phyloP scores from a whole-genome alignment of 2,797 vertebrate genomes.

The Catostomus latipinnis region DNA sequence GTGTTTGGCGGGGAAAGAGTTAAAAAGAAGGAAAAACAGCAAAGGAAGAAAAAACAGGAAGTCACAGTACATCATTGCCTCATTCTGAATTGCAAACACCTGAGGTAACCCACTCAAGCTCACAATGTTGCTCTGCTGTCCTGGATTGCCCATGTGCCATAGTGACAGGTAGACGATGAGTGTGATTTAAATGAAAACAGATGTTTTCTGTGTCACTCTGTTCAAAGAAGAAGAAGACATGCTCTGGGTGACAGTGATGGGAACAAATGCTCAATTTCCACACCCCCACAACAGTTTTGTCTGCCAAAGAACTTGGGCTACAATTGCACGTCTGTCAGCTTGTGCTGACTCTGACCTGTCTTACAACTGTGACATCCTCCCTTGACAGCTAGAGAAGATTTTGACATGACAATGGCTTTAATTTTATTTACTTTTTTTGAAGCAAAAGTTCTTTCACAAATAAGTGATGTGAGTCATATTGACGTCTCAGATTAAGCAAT shows the following conservation, averaged over 20 bases:
- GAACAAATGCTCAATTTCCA: constrained; percentile 19
- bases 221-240: constrained; percentile 14
- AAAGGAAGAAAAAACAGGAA: not conserved
- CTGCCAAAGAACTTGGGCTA: constrained; percentile 10
- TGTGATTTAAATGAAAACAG: constrained; percentile 14
- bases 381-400: constrained; percentile 16
- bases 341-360: not conserved
- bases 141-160: not conserved
- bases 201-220: constrained; percentile 24
- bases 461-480: not conserved
- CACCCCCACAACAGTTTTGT: constrained; percentile 11
- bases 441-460: not conserved
- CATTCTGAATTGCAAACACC: not conserved
- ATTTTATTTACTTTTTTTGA: not conserved
- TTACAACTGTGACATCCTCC: constrained; percentile 5
- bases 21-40: too few relatives aligned
- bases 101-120: not conserved
- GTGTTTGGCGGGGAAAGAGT: too few relatives aligned
- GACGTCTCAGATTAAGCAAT: not conserved
- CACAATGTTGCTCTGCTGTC: not conserved
- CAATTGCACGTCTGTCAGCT: constrained; percentile 19
- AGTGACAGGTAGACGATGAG: not conserved
- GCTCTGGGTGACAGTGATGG: constrained; percentile 31
- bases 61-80: not conserved
- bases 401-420: constrained; percentile 25